Evolutionary conservation across 2,113 vertebrate genomes (phyloP), one percentile per base, ranked within the genome.

Genomic region (Sceloporus undulatus): DNA sequence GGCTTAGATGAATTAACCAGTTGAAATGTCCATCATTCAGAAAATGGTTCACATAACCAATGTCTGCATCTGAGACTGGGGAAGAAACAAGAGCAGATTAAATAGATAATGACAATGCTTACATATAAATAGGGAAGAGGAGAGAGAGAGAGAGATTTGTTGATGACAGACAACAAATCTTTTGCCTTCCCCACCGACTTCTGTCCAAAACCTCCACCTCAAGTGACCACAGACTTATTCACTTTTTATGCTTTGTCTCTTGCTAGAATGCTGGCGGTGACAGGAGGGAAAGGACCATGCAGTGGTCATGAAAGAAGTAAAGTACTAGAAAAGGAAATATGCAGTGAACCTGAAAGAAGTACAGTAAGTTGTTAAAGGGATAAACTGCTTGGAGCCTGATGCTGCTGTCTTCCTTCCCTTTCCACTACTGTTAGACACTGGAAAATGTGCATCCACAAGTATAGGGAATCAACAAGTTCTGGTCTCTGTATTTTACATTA

Each of bases 1-100:
- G 34, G 74, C 27, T 85, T 5, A 21, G 38, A 78, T 59, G 59
- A 66, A 52, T 87, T 25, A 62, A 76, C 40, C 0, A 34, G 66
- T 18, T 74, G 70, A 85, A 78, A 81, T 84, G 2, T 66, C 66
- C 66, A 83, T 62, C 85, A 48, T 91, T 73, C 10, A 75, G 34
- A 78, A 88, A 85, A 80, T 68, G 68, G 79, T 21, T 52, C 87
- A 34, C 38, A 85, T 85, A 65, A 1, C 0, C 48, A 73, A 4
- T 79, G 40, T 65, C 52, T 85, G 81, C 2, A 7, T 21, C 19
- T 73, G 42, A 1, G 25, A 73, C 48, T 42, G 16, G 75, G 73
- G 9, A 68, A 66, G 54, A 29, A 40, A 65, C 0, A 4, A 13
- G 19, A 19, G 13, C 14, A 66, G 10, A 3, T 59, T 78, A 52